Base-by-base conservation (phyloP, 2,113 vertebrate genomes). In the Galemys pyrenaicus region DNA sequence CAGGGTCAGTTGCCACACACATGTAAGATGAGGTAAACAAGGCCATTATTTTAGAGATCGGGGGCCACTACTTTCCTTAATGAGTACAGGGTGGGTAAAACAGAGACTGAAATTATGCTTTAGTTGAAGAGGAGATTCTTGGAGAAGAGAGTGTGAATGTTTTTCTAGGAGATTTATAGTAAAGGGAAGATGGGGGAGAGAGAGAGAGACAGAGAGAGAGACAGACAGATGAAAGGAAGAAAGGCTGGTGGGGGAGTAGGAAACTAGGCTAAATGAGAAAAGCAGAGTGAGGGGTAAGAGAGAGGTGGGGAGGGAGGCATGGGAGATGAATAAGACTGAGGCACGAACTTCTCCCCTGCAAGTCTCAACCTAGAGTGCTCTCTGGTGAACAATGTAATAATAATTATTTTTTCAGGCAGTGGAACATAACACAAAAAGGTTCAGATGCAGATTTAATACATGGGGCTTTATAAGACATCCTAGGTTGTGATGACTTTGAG, bases 361-460 rank as follows among this genome's bases (percentile, higher is more conserved):
- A 46, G 81, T 67, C 51, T 75, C 9, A 44, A 39, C 51, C 64
- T 74, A 22, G 84, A 35, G 26, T 12, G 2, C 30, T 54, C 35
- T 68, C 73, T 49, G 67, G 41, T 79, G 71, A 39, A 87, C 44
- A n/a, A 78, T n/a, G 15, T 83, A 74, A 39, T 60, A 6, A 32
- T 3, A 28, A 19, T 46, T 19, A 6, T 8, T 41, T 87, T 81
- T 67, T 35, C 41, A 83, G 90, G 84, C 51, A 89, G 54, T 49
- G 30, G 39, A 75, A 87, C 4, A 11, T 35, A 37, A 15, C 11
- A 17, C 13, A 41, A 73, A 83, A 56, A 74, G 17, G 30, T 32
- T 78, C 16, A 56, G 60, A 80, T 30, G 64, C 68, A 85, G 67
- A 70, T 89, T 74, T 94, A 81, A 65, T 67, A 26, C 17, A 10